A percentile compares a stretch with the other conserved stretches of the same genome.
Conservation (phyloP, 2,113 vertebrate species). For the Chloropsis cyanopogon region DNA sequence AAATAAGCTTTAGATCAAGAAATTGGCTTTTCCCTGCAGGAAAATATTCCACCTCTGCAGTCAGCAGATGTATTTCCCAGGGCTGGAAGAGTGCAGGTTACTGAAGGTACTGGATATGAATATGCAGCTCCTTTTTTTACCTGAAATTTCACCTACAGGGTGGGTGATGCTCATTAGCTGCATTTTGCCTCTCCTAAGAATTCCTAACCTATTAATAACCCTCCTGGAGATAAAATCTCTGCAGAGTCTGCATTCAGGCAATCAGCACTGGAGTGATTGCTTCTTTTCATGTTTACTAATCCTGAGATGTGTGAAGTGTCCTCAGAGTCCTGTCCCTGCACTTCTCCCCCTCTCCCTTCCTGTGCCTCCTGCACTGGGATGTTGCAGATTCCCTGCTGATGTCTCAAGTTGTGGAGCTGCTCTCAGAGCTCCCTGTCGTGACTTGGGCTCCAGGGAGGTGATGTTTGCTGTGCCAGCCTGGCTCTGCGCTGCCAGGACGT, state of each 20-base stretch:
- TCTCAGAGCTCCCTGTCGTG: background rate
- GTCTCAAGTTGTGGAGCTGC: rapidly evolving
- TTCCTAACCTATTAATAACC: background rate
- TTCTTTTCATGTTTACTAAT: background rate
- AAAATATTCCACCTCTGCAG: background rate
- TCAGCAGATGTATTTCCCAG: background rate
- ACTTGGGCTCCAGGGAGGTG: background rate
- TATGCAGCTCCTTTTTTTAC: background rate
- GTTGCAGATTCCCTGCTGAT: background rate
- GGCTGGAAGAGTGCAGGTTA: background rate
- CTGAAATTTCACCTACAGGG: background rate
- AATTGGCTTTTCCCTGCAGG: background rate
- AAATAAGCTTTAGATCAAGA: background rate
- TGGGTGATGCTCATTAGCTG: background rate
- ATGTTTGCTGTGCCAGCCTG: background rate
- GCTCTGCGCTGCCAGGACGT: background rate
- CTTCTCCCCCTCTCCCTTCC: background rate
- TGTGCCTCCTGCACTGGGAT: background rate
- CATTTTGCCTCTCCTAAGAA: background rate
- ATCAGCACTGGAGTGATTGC: background rate
- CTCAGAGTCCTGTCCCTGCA: background rate
- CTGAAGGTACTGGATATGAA: background rate
- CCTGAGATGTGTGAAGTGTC: background rate
- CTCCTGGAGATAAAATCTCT: slow-evolving; percentile 9
- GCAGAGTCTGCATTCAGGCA: background rate